Evolutionary conservation across 2,888 invertebrate genomes (phyloP).

Genomic region (Tetheella fluctuosa): DNA sequence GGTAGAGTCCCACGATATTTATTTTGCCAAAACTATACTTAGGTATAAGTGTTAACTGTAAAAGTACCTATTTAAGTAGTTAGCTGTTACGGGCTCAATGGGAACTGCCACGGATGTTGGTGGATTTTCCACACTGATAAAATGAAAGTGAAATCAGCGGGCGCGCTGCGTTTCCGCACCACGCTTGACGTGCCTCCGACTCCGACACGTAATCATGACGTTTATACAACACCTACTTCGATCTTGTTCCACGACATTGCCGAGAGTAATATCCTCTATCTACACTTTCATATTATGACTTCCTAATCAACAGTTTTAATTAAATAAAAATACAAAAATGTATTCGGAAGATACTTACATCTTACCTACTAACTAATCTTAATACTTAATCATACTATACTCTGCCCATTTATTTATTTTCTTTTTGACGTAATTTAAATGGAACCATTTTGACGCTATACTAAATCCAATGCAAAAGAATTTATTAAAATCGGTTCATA

Average conservation of each 20-base stretch:
- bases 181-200: constrained; percentile 36
- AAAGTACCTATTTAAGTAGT: neutral
- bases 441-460: too few relatives aligned
- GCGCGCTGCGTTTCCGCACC: constrained; percentile 56
- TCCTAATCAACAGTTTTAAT: neutral
- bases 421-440: too few relatives aligned
- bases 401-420: too few relatives aligned
- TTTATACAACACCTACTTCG: constrained; percentile 33
- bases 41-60: too few relatives aligned
- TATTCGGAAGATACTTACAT: too few relatives aligned
- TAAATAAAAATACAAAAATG: neutral
- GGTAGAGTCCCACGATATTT: too few relatives aligned
- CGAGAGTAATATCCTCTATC: constrained; percentile 17
- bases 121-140: constrained; percentile 68
- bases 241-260: constrained; percentile 13
- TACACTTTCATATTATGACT: constrained; percentile 15
- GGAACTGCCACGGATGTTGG: constrained; percentile 30
- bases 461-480: too few relatives aligned
- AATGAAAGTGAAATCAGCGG: constrained; percentile 74
- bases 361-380: too few relatives aligned
- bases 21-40: too few relatives aligned
- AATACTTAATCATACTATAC: too few relatives aligned
- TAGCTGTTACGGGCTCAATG: neutral
- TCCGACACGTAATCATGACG: constrained; percentile 45
- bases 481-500: too few relatives aligned